Conservation (phyloP, 64 coral and sea anemone genomes). For the Pocillopora verrucosa region DNA sequence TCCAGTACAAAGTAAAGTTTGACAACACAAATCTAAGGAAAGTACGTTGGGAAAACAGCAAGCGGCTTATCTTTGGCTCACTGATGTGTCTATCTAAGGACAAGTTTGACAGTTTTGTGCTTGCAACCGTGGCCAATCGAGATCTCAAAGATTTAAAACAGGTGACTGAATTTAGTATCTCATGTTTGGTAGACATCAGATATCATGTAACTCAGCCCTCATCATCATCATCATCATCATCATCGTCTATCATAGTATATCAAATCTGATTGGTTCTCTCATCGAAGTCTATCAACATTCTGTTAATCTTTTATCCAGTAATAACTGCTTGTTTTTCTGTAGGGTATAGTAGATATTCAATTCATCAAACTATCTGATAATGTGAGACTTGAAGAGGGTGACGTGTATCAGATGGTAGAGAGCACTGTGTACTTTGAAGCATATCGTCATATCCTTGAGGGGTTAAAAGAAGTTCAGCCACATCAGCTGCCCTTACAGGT, state of each 20-base stretch:
- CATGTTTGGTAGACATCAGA: neutral
- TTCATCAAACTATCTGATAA: slow-evolving; percentile 60
- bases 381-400: slow-evolving; percentile 43
- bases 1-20: slow-evolving; percentile 49
- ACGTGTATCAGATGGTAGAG: slow-evolving; percentile 93
- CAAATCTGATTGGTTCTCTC: too few relatives aligned
- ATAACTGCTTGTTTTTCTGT: neutral
- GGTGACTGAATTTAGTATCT: neutral
- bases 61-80: slow-evolving; percentile 65
- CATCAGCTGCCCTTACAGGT: slow-evolving; percentile 82
- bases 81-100: slow-evolving; percentile 68
- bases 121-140: slow-evolving; percentile 63
- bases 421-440: slow-evolving; percentile 98
- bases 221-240: too few relatives aligned
- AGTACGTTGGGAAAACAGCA: slow-evolving; percentile 72
- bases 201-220: too few relatives aligned
- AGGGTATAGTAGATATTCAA: slow-evolving; percentile 77
- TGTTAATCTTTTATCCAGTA: neutral
- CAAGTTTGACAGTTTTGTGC: slow-evolving; percentile 51
- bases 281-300: too few relatives aligned
- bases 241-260: too few relatives aligned
- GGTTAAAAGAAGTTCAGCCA: slow-evolving; percentile 50
- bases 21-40: slow-evolving; percentile 27
- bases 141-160: slow-evolving; percentile 59
- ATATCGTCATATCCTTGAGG: slow-evolving; percentile 81